Percentiles rank a stretch among this genome's conserved stretches.
These are phyloP conservation scores for Ursus arctos DNA, from an alignment of 2,113 vertebrate species.

Conservation along the genomic window DNA sequence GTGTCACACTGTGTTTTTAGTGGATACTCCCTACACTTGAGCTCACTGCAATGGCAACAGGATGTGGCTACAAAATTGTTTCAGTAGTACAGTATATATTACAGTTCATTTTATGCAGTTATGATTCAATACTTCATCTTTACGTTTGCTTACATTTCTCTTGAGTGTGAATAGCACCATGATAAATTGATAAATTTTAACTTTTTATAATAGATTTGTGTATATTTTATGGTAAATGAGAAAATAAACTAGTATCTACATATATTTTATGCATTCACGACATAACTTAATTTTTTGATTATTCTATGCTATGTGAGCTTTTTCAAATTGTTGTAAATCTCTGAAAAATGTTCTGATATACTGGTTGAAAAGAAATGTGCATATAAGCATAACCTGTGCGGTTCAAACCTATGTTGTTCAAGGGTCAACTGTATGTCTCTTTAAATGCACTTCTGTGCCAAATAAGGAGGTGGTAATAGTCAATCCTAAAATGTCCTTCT, in stretches of 20 bases:
- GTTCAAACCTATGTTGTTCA: not conserved
- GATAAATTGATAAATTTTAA: not conserved
- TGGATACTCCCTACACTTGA: not conserved
- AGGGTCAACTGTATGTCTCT: not conserved
- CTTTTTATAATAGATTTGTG: not conserved
- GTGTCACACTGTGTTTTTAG: not conserved
- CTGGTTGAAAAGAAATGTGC: not conserved
- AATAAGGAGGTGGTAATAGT: not conserved
- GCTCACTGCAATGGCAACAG: not conserved
- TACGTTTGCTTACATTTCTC: not conserved
- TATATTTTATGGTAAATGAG: not conserved
- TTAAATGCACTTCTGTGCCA: not conserved
- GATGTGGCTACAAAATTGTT: not conserved
- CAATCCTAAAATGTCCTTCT: not conserved
- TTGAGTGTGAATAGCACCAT: not conserved
- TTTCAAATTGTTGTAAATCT: not conserved
- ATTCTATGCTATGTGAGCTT: not conserved
- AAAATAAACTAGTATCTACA: not conserved
- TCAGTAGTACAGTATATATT: not conserved
- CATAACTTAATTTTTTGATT: not conserved
- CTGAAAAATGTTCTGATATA: not conserved
- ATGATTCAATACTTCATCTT: not conserved
- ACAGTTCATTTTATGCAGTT: not conserved
- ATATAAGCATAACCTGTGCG: not conserved
- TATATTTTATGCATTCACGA: not conserved